Conservation (phyloP, 2,113 vertebrate genomes). For the Anser brachyrhynchus region DNA sequence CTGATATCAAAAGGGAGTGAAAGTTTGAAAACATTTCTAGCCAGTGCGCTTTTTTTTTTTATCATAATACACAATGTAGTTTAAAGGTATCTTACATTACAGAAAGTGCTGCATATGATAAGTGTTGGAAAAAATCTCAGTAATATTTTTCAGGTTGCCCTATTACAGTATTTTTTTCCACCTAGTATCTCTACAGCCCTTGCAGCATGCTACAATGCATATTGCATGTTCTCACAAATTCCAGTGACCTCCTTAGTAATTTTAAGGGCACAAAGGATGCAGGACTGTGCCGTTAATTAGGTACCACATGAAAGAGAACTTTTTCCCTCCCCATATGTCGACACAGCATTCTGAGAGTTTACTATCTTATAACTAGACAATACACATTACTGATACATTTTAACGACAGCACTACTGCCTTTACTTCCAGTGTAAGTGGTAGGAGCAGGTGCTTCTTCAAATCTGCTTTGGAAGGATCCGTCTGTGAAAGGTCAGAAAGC, state of each 20-base stretch:
- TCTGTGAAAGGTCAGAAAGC: constrained; percentile 33
- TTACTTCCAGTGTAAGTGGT: constrained; percentile 6
- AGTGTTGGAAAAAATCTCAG: neutral
- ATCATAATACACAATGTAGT: constrained; percentile 47
- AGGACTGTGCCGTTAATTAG: constrained; percentile 30
- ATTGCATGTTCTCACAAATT: neutral
- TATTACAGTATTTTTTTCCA: neutral
- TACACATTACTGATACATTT: constrained; percentile 20
- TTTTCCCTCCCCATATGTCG: neutral
- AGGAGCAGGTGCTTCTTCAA: constrained; percentile 41
- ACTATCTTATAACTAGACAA: constrained; percentile 16
- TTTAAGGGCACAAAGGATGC: constrained; percentile 11
- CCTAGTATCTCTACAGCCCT: neutral
- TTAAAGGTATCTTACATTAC: constrained; percentile 55
- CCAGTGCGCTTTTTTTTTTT: constrained; percentile 58
- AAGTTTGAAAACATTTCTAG: constrained; percentile 81
- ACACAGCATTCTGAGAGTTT: constrained; percentile 28
- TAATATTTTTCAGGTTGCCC: constrained; percentile 26
- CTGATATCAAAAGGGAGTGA: constrained; percentile 76
- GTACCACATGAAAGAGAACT: neutral
- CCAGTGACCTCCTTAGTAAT: neutral
- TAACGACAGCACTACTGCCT: constrained; percentile 14
- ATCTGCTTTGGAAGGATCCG: neutral
- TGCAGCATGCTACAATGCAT: neutral
- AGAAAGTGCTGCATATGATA: constrained; percentile 32